Evolutionary conservation across 2,888 invertebrate species (phyloP).

Genomic region (Orchesellides sinensis): DNA sequence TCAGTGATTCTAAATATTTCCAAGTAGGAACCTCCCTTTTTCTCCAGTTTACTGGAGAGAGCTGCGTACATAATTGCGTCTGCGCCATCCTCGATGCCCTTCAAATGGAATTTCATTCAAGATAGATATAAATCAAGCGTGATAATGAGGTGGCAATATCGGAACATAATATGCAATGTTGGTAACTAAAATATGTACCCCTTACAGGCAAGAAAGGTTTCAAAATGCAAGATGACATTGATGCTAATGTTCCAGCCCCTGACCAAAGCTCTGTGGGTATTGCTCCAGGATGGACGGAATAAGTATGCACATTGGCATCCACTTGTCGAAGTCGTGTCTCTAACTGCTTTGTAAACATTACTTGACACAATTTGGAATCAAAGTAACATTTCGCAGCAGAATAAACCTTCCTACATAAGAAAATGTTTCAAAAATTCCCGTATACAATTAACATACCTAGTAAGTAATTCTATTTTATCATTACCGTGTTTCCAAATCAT

Average conservation of each 20-base stretch:
- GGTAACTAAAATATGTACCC: background rate
- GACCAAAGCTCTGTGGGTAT: slow-evolving; percentile 80
- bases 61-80: slow-evolving; percentile 86
- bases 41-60: slow-evolving; percentile 84
- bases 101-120: slow-evolving; percentile 73
- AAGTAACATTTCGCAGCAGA: slow-evolving; percentile 81
- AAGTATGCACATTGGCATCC: slow-evolving; percentile 80
- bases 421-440: background rate
- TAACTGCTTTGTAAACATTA: slow-evolving; percentile 81
- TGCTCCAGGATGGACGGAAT: slow-evolving; percentile 91
- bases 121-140: background rate
- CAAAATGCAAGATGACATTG: background rate
- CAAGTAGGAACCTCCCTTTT: slow-evolving; percentile 87
- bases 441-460: background rate
- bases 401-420: slow-evolving; percentile 29
- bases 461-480: background rate
- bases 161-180: background rate
- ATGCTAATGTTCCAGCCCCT: slow-evolving; percentile 13
- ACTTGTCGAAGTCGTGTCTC: slow-evolving; percentile 80
- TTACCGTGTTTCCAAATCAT: slow-evolving; percentile 83
- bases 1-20: slow-evolving; percentile 82
- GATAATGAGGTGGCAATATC: background rate
- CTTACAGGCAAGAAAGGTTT: slow-evolving; percentile 32
- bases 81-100: slow-evolving; percentile 88
- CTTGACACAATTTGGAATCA: slow-evolving; percentile 90